phyloP scores from a whole-genome alignment of 2,113 vertebrate species.

The Hippocampus guttulatus region DNA sequence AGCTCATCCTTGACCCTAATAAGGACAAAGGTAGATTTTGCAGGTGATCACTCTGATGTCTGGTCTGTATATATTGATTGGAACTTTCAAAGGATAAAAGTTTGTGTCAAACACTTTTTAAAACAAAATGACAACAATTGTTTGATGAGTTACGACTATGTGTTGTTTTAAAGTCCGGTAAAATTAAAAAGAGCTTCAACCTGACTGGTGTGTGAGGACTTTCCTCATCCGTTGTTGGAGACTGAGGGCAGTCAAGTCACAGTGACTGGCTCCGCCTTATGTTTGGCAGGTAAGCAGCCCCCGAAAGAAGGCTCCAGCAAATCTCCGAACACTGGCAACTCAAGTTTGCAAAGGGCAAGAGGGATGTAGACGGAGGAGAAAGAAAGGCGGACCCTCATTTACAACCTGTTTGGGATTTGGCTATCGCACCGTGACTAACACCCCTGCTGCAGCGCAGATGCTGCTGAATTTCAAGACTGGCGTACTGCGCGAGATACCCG shows the following conservation, averaged over 20 bases:
- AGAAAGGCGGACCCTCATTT: constrained; percentile 72
- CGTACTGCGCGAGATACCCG: constrained; percentile 61
- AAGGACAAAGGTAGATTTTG: too few species aligned
- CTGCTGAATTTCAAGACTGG: constrained; percentile 75
- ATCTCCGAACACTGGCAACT: constrained; percentile 61
- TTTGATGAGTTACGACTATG: background rate
- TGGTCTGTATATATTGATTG: too few species aligned
- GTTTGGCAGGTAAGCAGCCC: constrained; percentile 59
- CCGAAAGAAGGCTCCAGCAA: constrained; percentile 51
- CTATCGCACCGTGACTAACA: constrained; percentile 74
- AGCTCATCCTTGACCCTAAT: too few species aligned
- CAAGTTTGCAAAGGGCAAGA: constrained; percentile 55
- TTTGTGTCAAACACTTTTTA: background rate
- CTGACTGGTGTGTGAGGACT: constrained; percentile 1
- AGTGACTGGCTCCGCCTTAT: constrained; percentile 56
- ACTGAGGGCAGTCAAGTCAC: constrained; percentile 47
- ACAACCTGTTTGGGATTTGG: constrained; percentile 79
- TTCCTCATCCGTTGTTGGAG: constrained; percentile 11
- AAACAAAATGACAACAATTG: background rate
- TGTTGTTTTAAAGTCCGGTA: background rate
- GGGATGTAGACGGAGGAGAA: constrained; percentile 62
- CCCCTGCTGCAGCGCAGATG: constrained; percentile 75
- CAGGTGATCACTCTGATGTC: too few species aligned
- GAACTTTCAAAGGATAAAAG: too few species aligned
- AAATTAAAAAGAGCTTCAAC: constrained; percentile 34